Percentiles rank a stretch among this genome's conserved stretches.
Conservation (phyloP, 1,140 invertebrate species). For the Aphidius ervi region DNA sequence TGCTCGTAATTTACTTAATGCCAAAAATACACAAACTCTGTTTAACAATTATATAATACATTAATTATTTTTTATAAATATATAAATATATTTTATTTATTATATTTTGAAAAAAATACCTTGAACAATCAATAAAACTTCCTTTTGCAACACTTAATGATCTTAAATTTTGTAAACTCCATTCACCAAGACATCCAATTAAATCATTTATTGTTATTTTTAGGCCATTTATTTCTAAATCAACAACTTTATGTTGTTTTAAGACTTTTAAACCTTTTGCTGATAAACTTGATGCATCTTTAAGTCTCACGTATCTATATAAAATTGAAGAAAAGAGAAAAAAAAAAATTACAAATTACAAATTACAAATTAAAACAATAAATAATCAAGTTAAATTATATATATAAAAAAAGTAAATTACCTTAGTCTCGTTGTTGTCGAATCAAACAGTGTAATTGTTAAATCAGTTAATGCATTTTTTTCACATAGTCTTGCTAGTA, state of each 20-base stretch:
- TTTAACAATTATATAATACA: slow-evolving; percentile 22
- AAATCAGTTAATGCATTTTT: slow-evolving; percentile 64
- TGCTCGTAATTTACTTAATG: slow-evolving; percentile 58
- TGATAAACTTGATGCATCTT: slow-evolving; percentile 58
- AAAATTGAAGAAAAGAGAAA: neutral
- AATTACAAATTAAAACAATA: neutral
- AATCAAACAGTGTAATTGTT: slow-evolving; percentile 64
- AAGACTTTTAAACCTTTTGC: slow-evolving; percentile 64
- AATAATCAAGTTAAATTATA: slow-evolving; percentile 9
- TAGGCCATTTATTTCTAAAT: slow-evolving; percentile 62
- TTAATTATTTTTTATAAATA: slow-evolving; percentile 13
- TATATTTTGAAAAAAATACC: slow-evolving; percentile 32
- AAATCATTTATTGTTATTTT: slow-evolving; percentile 65
- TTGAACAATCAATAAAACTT: slow-evolving; percentile 59
- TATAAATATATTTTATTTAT: too few relatives aligned
- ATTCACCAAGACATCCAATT: slow-evolving; percentile 68
- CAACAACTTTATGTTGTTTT: slow-evolving; percentile 62
- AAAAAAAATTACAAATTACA: neutral
- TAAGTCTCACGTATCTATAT: slow-evolving; percentile 54
- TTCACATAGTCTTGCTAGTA: slow-evolving; percentile 62
- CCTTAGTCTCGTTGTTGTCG: slow-evolving; percentile 62
- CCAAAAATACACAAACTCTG: slow-evolving; percentile 54
- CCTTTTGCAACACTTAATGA: slow-evolving; percentile 65
- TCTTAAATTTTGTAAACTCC: slow-evolving; percentile 66
- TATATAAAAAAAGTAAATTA: slow-evolving; percentile 24